Conservation (phyloP, 2,888 invertebrate species). For the Agonopterix alstromeriana region DNA sequence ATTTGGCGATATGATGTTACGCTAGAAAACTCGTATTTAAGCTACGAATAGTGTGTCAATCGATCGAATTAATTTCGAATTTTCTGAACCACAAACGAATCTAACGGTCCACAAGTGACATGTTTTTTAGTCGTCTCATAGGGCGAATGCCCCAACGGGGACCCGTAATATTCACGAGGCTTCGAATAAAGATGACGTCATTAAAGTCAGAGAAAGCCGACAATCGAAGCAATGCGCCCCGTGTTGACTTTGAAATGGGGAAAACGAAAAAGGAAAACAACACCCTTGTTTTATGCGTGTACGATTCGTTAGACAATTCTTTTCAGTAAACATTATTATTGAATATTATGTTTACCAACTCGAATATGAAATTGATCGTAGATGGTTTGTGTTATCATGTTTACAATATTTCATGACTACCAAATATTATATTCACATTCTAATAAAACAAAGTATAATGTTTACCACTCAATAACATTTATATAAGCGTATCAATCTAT, state of each 20-base stretch:
- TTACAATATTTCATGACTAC: too few relatives aligned
- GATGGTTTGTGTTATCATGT: slow-evolving; percentile 9
- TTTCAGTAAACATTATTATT: slow-evolving; percentile 41
- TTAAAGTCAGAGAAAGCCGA: slow-evolving; percentile 32
- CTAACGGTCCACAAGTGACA: too few relatives aligned
- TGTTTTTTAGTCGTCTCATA: background rate
- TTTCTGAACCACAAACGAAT: too few relatives aligned
- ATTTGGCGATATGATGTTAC: too few relatives aligned
- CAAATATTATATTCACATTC: too few relatives aligned
- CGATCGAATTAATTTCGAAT: too few relatives aligned
- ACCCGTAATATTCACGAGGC: slow-evolving; percentile 28
- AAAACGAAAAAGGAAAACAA: slow-evolving; percentile 31
- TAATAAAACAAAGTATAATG: too few relatives aligned
- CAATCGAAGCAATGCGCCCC: slow-evolving; percentile 26
- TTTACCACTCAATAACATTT: too few relatives aligned
- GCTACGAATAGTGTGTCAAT: too few relatives aligned
- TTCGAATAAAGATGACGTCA: slow-evolving; percentile 41
- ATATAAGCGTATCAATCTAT: too few relatives aligned
- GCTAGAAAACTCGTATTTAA: too few relatives aligned
- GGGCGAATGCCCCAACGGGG: slow-evolving; percentile 14
- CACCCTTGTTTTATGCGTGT: slow-evolving; percentile 33
- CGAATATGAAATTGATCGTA: slow-evolving; percentile 20
- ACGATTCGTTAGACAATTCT: slow-evolving; percentile 42
- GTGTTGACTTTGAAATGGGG: slow-evolving; percentile 39
- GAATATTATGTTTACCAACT: slow-evolving; percentile 12